Evolutionary conservation across 2,888 invertebrate genomes (phyloP).

Genomic region (Spatulosminthurus flaviceps): DNA sequence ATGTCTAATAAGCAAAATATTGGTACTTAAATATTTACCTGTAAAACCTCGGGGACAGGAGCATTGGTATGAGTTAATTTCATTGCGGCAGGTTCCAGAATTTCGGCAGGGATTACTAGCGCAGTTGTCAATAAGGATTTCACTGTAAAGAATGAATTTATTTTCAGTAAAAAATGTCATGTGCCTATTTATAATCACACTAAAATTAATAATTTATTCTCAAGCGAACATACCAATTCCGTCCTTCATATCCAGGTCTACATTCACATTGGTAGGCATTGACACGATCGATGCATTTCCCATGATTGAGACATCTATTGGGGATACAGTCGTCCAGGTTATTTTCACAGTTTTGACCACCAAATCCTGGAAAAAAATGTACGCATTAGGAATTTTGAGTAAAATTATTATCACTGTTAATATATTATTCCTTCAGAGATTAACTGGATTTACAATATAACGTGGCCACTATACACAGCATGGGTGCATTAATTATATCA

Average conservation of each 20-base stretch:
- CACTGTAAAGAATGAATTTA: slow-evolving; percentile 68
- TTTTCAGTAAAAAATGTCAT: too few relatives aligned
- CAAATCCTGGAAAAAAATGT: slow-evolving; percentile 74
- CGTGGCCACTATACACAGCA: too few relatives aligned
- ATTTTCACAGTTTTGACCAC: slow-evolving; percentile 84
- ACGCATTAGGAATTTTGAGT: too few relatives aligned
- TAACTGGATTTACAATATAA: too few relatives aligned
- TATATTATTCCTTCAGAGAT: too few relatives aligned
- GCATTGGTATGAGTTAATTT: slow-evolving; percentile 88
- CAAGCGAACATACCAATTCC: slow-evolving; percentile 72
- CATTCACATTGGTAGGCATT: slow-evolving; percentile 91
- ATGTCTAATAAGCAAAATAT: too few relatives aligned
- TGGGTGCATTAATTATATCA: too few relatives aligned
- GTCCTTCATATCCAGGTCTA: slow-evolving; percentile 85
- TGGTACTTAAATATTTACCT: slow-evolving; percentile 71
- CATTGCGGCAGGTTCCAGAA: slow-evolving; percentile 85
- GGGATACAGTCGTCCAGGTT: slow-evolving; percentile 86
- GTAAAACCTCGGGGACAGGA: slow-evolving; percentile 87
- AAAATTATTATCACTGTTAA: too few relatives aligned
- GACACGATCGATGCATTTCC: slow-evolving; percentile 68
- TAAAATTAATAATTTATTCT: too few relatives aligned
- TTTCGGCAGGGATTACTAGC: slow-evolving; percentile 88
- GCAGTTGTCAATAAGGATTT: slow-evolving; percentile 93
- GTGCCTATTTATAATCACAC: too few relatives aligned
- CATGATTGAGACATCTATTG: slow-evolving; percentile 77